These are phyloP conservation scores for Heliopora coerulea DNA, from an alignment of 92 coral and sea anemone species.

Conservation along the genomic window DNA sequence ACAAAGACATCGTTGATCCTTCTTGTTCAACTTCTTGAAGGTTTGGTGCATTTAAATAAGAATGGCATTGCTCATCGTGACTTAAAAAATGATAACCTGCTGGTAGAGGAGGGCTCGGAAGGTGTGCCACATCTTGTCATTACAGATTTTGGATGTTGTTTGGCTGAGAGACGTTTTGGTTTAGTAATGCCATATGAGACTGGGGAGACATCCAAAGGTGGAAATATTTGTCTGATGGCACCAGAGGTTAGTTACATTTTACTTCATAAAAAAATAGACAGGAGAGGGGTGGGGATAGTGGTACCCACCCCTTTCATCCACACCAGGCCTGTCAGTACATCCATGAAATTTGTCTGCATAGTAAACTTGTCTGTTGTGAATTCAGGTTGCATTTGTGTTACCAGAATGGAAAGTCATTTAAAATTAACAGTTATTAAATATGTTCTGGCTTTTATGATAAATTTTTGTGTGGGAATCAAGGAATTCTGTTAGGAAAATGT, in stretches of 20 bases:
- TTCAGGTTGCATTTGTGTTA: too few species aligned
- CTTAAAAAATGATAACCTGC: constrained; percentile 80
- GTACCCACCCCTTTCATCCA: too few species aligned
- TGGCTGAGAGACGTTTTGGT: constrained; percentile 73
- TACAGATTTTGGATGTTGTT: constrained; percentile 85
- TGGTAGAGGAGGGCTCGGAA: constrained; percentile 48
- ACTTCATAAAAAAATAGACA: too few species aligned
- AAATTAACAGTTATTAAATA: too few species aligned
- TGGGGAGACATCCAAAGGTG: constrained; percentile 80
- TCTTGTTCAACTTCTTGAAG: constrained; percentile 77
- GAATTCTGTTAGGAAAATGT: constrained; percentile 57
- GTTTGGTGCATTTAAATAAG: constrained; percentile 60
- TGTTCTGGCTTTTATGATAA: too few species aligned
- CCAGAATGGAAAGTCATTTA: too few species aligned
- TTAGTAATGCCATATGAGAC: constrained; percentile 73
- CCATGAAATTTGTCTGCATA: too few species aligned
- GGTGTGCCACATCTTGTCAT: constrained; percentile 72
- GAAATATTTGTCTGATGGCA: constrained; percentile 79
- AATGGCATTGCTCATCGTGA: constrained; percentile 87
- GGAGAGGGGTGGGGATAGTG: too few species aligned
- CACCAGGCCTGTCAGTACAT: too few species aligned
- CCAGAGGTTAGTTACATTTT: constrained; percentile 99
- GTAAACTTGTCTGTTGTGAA: too few species aligned
- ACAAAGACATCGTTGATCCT: constrained; percentile 24
- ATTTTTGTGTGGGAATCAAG: too few species aligned